phyloP scores from a whole-genome alignment of 2,113 vertebrate genomes.

The Hippocampus abdominalis region DNA sequence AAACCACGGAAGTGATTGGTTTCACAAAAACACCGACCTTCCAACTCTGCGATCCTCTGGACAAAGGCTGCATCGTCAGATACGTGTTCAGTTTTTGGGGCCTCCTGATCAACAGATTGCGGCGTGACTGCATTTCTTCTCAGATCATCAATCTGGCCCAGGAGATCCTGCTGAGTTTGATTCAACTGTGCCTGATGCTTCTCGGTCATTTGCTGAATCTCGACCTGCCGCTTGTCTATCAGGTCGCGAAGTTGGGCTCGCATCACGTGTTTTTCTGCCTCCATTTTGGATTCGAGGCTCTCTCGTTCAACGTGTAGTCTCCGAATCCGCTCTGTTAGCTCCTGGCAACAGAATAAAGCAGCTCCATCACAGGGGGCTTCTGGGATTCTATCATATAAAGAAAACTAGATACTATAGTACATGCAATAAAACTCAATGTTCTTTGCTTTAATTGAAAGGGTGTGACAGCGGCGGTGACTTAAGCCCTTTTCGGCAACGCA shows the following conservation, averaged over 20 bases:
- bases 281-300: slow-evolving; percentile 82
- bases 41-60: slow-evolving; percentile 72
- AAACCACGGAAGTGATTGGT: neutral
- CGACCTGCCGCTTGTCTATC: slow-evolving; percentile 82
- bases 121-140: slow-evolving; percentile 15
- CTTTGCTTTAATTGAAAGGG: too few species aligned
- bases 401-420: neutral
- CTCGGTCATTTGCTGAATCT: slow-evolving; percentile 63
- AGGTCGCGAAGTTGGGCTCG: slow-evolving; percentile 84
- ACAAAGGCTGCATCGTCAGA: slow-evolving; percentile 39
- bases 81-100: neutral
- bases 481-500: too few species aligned
- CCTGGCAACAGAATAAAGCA: slow-evolving; percentile 55
- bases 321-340: slow-evolving; percentile 73
- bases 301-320: slow-evolving; percentile 79
- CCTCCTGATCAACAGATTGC: slow-evolving; percentile 17
- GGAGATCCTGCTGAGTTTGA: slow-evolving; percentile 53
- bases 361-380: neutral
- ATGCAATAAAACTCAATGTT: too few species aligned
- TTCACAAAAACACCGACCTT: slow-evolving; percentile 69
- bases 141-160: slow-evolving; percentile 69
- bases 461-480: too few species aligned
- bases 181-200: slow-evolving; percentile 66
- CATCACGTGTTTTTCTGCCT: slow-evolving; percentile 90
- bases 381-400: neutral